A percentile compares a stretch with the other conserved stretches of the same genome.
Evolutionary conservation across 2,113 vertebrate species (phyloP).

Genomic region (Acanthochromis polyacanthus): DNA sequence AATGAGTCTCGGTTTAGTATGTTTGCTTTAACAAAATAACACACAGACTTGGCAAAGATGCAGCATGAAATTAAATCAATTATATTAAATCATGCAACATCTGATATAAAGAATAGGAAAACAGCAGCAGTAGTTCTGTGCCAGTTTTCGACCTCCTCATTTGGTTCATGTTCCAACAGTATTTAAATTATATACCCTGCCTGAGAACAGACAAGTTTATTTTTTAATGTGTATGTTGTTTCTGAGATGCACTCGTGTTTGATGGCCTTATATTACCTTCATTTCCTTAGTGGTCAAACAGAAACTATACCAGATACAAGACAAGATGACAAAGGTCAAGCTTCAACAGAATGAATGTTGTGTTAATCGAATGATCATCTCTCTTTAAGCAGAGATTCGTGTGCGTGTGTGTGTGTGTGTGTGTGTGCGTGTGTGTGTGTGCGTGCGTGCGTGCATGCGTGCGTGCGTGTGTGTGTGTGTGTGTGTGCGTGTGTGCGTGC

Average conservation of each 20-base stretch:
- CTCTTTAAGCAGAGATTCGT: conserved; percentile 39
- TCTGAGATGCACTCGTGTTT: neutral
- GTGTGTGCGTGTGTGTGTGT: neutral
- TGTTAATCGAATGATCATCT: conserved; percentile 33
- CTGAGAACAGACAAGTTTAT: neutral
- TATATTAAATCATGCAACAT: conserved; percentile 9
- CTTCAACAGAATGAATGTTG: neutral
- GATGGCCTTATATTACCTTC: neutral
- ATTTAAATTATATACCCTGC: neutral
- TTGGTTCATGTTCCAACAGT: neutral
- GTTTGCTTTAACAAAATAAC: conserved; percentile 1
- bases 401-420: conserved; percentile 34
- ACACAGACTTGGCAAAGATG: neutral
- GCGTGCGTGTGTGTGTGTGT: conserved; percentile 32
- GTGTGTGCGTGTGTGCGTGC: conserved; percentile 47
- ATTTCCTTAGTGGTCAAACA: neutral
- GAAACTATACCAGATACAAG: neutral
- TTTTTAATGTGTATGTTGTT: neutral
- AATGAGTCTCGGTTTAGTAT: neutral
- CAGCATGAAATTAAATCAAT: conserved; percentile 5
- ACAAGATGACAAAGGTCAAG: neutral
- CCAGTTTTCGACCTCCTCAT: neutral
- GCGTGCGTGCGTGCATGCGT: conserved; percentile 30
- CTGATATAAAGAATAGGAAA: neutral
- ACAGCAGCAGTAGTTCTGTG: neutral